Evolutionary conservation across 2,888 invertebrate genomes (phyloP).

Genomic region (Cephus pygmeus): DNA sequence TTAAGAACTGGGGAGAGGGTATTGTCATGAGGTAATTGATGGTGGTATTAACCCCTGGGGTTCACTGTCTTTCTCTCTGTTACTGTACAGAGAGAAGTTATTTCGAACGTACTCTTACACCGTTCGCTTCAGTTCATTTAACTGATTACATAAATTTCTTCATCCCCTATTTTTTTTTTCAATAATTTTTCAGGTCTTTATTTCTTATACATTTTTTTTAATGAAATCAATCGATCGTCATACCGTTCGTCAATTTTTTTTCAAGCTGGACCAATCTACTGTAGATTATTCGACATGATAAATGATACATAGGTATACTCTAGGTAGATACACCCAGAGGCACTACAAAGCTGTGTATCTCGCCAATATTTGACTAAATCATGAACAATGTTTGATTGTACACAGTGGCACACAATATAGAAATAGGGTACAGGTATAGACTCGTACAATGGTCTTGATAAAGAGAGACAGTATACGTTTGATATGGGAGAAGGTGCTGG

Average conservation of each 20-base stretch:
- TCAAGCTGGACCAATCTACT: constrained; percentile 29
- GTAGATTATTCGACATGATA: constrained; percentile 61
- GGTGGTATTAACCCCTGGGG: no score
- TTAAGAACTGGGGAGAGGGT: no score
- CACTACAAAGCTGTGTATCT: constrained; percentile 64
- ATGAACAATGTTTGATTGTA: constrained; percentile 66
- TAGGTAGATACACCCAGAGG: constrained; percentile 44
- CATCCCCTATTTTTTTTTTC: neutral
- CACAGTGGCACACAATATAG: constrained; percentile 43
- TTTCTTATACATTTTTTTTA: no score
- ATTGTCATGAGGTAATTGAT: no score
- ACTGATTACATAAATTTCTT: neutral
- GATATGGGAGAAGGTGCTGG: constrained; percentile 15
- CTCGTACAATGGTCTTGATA: neutral
- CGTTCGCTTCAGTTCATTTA: no score
- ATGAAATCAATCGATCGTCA: no score
- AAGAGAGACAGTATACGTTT: constrained; percentile 18
- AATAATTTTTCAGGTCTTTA: neutral
- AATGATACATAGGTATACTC: constrained; percentile 34
- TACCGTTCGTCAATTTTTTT: no score
- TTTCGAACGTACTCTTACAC: no score
- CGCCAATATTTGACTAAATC: constrained; percentile 67
- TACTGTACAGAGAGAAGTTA: no score
- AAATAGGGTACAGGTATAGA: neutral
- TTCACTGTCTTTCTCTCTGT: no score